Evolutionary conservation across 2,797 vertebrate species (phyloP).

Genomic region (Tapera naevia): DNA sequence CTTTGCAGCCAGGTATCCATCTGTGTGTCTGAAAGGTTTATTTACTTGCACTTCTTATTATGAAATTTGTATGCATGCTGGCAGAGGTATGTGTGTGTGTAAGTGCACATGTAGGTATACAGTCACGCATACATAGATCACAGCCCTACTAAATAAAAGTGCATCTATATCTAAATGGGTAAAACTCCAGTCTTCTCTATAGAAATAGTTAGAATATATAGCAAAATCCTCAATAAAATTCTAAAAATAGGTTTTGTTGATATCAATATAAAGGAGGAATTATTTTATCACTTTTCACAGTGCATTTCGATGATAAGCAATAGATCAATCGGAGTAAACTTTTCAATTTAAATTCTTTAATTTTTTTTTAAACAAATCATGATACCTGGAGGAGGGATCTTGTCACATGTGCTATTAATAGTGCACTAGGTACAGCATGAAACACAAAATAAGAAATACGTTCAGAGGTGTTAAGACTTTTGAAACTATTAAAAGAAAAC

Average conservation of each 20-base stretch:
- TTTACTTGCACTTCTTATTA: background rate
- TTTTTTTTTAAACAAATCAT: background rate
- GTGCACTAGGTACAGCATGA: background rate
- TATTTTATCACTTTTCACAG: background rate
- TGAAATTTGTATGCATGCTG: background rate
- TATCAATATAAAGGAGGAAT: background rate
- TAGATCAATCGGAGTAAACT: background rate
- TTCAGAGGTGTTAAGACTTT: background rate
- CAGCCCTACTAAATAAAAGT: background rate
- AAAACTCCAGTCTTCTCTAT: background rate
- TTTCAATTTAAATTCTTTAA: constrained; percentile 4
- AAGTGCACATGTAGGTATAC: rapidly evolving
- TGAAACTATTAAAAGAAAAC: background rate
- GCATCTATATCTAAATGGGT: background rate
- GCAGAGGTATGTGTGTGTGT: rapidly evolving
- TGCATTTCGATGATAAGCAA: background rate
- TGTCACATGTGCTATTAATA: background rate
- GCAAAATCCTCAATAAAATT: background rate
- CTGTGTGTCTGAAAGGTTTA: background rate
- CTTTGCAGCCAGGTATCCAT: background rate
- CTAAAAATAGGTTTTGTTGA: background rate
- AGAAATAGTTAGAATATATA: background rate
- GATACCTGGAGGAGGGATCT: background rate
- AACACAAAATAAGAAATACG: background rate
- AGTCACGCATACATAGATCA: background rate